phyloP scores from a whole-genome alignment of 2,113 vertebrate genomes.

The Colossoma macropomum region DNA sequence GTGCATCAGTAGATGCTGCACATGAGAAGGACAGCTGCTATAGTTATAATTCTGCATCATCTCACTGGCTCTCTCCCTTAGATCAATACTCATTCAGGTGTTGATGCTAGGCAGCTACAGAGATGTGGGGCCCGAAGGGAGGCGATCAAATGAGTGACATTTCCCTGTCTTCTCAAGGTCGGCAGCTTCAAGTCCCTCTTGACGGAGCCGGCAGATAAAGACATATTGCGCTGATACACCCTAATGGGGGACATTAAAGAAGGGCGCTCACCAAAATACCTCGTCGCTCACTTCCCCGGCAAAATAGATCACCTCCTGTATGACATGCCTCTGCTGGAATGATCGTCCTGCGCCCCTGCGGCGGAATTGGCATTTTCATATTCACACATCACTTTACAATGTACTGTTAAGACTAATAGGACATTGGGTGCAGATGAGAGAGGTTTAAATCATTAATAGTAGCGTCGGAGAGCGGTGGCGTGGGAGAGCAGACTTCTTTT shows the following conservation, averaged over 20 bases:
- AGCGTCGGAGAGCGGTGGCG: background rate
- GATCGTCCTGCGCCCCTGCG: slow-evolving; percentile 33
- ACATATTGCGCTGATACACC: slow-evolving; percentile 52
- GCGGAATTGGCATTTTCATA: slow-evolving; percentile 43
- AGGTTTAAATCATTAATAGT: slow-evolving; percentile 38
- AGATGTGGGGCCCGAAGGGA: slow-evolving; percentile 43
- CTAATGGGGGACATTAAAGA: slow-evolving; percentile 59
- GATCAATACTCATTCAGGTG: slow-evolving; percentile 60
- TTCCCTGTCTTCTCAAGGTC: slow-evolving; percentile 51
- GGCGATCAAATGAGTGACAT: slow-evolving; percentile 53
- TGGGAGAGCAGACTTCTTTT: no score
- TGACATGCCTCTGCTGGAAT: slow-evolving; percentile 32
- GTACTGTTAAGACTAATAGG: slow-evolving; percentile 37
- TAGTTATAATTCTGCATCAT: slow-evolving; percentile 48
- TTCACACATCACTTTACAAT: slow-evolving; percentile 45
- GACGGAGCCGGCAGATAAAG: slow-evolving; percentile 53
- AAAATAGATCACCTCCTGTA: slow-evolving; percentile 37
- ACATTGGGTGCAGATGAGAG: slow-evolving; percentile 12
- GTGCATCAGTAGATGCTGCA: slow-evolving; percentile 10
- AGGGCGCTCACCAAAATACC: slow-evolving; percentile 48
- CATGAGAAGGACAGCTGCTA: slow-evolving; percentile 23
- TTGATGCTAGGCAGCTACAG: slow-evolving; percentile 48
- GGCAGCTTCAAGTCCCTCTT: slow-evolving; percentile 45
- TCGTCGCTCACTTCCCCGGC: slow-evolving; percentile 34
- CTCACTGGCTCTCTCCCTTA: slow-evolving; percentile 32